Percentiles rank a stretch among this genome's conserved stretches.
Conservation (phyloP, 2,113 vertebrate genomes). For the Oenanthe oenanthe region DNA sequence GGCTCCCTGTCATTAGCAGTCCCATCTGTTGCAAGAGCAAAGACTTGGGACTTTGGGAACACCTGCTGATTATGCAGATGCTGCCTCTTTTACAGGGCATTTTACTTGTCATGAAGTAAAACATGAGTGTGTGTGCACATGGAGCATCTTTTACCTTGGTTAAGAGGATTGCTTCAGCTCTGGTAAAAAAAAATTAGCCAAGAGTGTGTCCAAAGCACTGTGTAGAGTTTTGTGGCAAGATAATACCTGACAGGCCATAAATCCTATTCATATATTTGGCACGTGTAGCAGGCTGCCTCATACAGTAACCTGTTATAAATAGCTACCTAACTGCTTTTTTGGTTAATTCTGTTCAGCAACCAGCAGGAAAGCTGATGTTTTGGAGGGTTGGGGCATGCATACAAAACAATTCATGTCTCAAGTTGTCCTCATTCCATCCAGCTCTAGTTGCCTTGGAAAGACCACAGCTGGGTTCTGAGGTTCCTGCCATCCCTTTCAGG, state of each 20-base stretch:
- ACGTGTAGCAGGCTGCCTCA: neutral
- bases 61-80: neutral
- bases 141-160: neutral
- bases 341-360: neutral
- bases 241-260: neutral
- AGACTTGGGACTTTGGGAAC: neutral
- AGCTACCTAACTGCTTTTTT: neutral
- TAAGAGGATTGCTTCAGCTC: neutral
- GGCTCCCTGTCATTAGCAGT: neutral
- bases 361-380: neutral
- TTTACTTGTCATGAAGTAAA: neutral
- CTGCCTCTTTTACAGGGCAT: neutral
- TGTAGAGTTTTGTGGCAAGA: neutral
- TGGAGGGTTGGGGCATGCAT: neutral
- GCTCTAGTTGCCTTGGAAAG: neutral
- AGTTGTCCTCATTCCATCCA: neutral
- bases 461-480: neutral
- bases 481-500: neutral
- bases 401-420: neutral
- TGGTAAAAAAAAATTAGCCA: neutral
- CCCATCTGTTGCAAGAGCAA: neutral
- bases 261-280: neutral
- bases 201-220: rapidly evolving
- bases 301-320: neutral
- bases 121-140: rapidly evolving